Evolutionary conservation across 2,888 invertebrate genomes (phyloP), one percentile per base, ranked within the genome.

Genomic region (Allolobophora icterica): DNA sequence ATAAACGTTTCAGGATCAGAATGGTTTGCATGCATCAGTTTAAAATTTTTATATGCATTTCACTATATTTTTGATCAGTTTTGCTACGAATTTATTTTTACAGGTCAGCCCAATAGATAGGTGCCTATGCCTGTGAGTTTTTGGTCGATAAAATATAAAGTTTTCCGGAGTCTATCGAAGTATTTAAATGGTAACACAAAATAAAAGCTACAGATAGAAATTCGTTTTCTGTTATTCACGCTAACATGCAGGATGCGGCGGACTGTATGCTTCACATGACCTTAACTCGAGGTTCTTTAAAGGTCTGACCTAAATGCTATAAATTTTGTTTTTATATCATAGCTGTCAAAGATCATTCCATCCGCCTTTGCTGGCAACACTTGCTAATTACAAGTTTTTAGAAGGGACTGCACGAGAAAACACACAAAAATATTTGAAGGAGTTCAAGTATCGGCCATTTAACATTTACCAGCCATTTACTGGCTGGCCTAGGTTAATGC

Each of bases 401-500:
- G 30, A n/a, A 71, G 8, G 71, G n/a, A n/a, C 30, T n/a, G n/a
- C 6, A n/a, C 30, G 71, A n/a, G 71, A 30, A 71, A 71, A 71
- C 30, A n/a, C 45, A 19, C 5, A 71, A 71, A 5, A 71, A n/a
- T n/a, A n/a, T n/a, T 2, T 4, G 30, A 8, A 71, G n/a, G n/a
- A n/a, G 71, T 71, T 71, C 71, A 71, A 71, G 71, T 71, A n/a
- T 71, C 71, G 71, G n/a, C 71, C 30, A 71, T 71, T 71, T n/a
- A 71, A 30, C n/a, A 71, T 71, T 2, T n/a, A 17, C n/a, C 71
- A 71, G 71, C 71, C 71, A 71, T n/a, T 71, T 71, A 71, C 30
- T 71, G 30, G 71, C 71, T 71, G 11, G 0, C 17, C 30, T 52
- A 24, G 24, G 4, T 24, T 1, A 52, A 52, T 24, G n/a, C 71